Base-by-base conservation (phyloP, 2,797 vertebrate species). In the Diglossa cyanea region DNA sequence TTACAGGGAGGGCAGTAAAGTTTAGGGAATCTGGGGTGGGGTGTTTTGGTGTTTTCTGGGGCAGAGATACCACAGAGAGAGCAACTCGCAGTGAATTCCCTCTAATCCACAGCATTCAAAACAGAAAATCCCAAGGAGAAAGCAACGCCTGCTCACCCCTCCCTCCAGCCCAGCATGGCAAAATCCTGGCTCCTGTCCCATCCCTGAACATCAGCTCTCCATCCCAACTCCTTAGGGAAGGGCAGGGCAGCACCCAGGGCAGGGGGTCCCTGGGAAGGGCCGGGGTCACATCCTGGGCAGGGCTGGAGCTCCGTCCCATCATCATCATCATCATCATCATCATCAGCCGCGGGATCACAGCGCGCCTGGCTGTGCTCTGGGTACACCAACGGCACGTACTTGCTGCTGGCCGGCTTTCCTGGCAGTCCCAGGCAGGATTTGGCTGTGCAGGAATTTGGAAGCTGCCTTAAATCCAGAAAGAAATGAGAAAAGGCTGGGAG, bases 301-400 rank as follows among this genome's bases (percentile, higher is more conserved):
- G 26, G 63, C 26, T 6, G 65, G 74, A 68, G 55, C 77, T 78
- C 55, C 12, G 0, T 53, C 65, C 85, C 53, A 0, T 17, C 93
- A 39, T 39, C 39, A 39, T 39, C 39, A 39, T 3, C 53, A 0
- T 17, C 93, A 39, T 39, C 39, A 39, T 39, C 39, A 39, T 3
- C 81, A 1, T 24, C 90, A 6, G 45, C 90, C 73, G 5, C 58
- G 0, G 77, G 33, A 16, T 4, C 28, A 11, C 83, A 75, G 93
- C 66, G 14, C 1, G 28, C 5, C 50, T 47, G 92, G 81, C 82
- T 21, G 81, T 1, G 84, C 4, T 54, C 62, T 11, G 94, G 93
- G 94, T 79, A 96, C 95, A 95, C 67, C 82, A 88, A 77, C 95
- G 30, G 88, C 94, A 95, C 93, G 95, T 96, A 83, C 93, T 83